These are phyloP conservation scores for Acanthosepion pharaonis DNA, from an alignment of 2,888 invertebrate genomes.

Conservation along the genomic window DNA sequence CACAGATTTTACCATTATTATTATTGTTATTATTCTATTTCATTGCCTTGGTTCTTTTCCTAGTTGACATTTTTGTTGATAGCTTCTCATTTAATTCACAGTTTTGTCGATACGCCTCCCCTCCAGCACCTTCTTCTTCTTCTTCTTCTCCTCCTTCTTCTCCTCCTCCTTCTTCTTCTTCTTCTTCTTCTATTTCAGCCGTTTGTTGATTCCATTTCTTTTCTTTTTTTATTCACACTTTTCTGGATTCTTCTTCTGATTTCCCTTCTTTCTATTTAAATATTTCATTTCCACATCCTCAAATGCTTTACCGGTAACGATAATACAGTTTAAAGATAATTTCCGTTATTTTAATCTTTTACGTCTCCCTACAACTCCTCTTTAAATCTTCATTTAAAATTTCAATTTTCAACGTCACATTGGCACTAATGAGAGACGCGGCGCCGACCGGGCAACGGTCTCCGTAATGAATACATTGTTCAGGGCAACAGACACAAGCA, in stretches of 20 bases:
- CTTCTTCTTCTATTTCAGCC: background rate
- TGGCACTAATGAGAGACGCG: background rate
- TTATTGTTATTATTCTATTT: no score
- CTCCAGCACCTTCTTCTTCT: background rate
- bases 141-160: background rate
- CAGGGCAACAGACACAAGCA: background rate
- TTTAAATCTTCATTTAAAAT: background rate
- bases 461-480: background rate
- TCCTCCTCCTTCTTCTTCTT: background rate
- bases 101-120: no score
- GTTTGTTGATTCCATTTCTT: background rate
- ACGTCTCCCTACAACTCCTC: background rate
- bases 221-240: background rate
- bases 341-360: background rate
- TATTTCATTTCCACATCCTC: slow-evolving; percentile 16
- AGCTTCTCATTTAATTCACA: no score
- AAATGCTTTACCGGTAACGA: background rate
- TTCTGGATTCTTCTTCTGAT: background rate
- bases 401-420: background rate
- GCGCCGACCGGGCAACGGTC: background rate
- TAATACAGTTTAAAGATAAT: slow-evolving; percentile 33
- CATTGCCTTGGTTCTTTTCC: no score
- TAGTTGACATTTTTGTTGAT: no score
- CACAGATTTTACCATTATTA: no score
- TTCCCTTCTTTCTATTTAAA: background rate